phyloP scores from a whole-genome alignment of 2,113 vertebrate genomes.

The Telmatochromis sp. region DNA sequence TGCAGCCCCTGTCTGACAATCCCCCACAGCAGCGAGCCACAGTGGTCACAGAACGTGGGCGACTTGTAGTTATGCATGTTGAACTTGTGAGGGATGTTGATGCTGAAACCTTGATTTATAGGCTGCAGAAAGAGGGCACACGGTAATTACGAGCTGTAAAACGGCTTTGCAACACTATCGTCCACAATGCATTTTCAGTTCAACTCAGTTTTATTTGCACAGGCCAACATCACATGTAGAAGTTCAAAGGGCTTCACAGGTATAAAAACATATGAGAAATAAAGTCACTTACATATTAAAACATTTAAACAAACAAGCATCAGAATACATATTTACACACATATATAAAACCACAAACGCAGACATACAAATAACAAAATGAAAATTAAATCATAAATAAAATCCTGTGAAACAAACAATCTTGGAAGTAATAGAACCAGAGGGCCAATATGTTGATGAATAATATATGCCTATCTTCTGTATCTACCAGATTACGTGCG shows the following conservation, averaged over 20 bases:
- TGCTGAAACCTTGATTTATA: conserved; percentile 87
- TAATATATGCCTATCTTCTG: neutral
- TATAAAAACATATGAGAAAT: neutral
- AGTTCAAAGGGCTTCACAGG: neutral
- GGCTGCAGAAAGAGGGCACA: conserved; percentile 60
- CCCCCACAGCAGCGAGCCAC: conserved; percentile 94
- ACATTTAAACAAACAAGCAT: neutral
- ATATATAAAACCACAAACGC: neutral
- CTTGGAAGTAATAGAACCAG: neutral
- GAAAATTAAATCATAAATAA: neutral
- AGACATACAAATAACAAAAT: neutral
- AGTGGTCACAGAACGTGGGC: conserved; percentile 95
- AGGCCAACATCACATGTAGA: neutral
- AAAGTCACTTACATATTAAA: neutral
- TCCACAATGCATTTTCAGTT: neutral
- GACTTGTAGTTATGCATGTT: conserved; percentile 91
- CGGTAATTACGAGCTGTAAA: neutral
- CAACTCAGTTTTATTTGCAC: neutral
- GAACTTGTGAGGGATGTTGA: conserved; percentile 96
- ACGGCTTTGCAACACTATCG: neutral
- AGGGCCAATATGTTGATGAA: neutral
- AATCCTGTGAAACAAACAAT: neutral
- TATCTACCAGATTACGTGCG: neutral
- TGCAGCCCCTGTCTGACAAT: conserved; percentile 91
- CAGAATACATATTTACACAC: neutral